These are phyloP conservation scores for Microcebus ravelobensis DNA, from an alignment of 2,113 vertebrate genomes.

Conservation along the genomic window DNA sequence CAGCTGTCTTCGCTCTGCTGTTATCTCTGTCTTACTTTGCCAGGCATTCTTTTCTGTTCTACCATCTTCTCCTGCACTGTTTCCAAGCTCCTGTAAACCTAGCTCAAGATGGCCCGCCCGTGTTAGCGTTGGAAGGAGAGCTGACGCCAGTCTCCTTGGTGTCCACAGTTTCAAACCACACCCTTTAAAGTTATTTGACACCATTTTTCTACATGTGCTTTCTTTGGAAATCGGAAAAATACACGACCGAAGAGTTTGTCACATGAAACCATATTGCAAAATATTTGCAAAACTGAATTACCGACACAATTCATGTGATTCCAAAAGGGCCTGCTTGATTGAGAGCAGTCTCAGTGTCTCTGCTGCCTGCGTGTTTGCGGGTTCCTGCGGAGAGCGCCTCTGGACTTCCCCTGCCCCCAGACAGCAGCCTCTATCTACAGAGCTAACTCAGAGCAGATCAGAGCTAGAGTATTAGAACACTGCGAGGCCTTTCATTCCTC, in stretches of 20 bases:
- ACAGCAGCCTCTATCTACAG: slow-evolving; percentile 15
- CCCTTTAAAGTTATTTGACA: slow-evolving; percentile 56
- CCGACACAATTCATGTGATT: slow-evolving; percentile 58
- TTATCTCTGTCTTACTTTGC: neutral
- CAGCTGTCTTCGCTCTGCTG: neutral
- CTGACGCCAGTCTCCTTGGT: neutral
- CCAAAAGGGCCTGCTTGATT: slow-evolving; percentile 54
- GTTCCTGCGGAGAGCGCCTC: neutral
- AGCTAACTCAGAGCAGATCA: neutral
- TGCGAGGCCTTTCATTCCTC: neutral
- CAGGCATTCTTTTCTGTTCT: neutral
- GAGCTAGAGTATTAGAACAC: neutral
- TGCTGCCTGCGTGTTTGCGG: neutral
- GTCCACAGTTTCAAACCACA: slow-evolving; percentile 50
- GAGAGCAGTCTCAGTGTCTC: slow-evolving; percentile 65
- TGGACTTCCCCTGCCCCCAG: neutral
- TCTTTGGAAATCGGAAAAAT: slow-evolving; percentile 56
- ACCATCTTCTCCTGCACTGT: neutral
- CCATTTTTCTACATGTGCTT: slow-evolving; percentile 53
- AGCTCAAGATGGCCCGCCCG: slow-evolving; percentile 30
- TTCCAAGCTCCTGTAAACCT: slow-evolving; percentile 1
- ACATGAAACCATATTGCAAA: slow-evolving; percentile 67
- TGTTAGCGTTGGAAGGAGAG: slow-evolving; percentile 36
- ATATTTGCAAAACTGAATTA: slow-evolving; percentile 60
- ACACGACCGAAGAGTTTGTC: slow-evolving; percentile 55